Evolutionary conservation across 2,113 vertebrate genomes (phyloP), one percentile per base, ranked within the genome.

Genomic region (Sapajus apella): DNA sequence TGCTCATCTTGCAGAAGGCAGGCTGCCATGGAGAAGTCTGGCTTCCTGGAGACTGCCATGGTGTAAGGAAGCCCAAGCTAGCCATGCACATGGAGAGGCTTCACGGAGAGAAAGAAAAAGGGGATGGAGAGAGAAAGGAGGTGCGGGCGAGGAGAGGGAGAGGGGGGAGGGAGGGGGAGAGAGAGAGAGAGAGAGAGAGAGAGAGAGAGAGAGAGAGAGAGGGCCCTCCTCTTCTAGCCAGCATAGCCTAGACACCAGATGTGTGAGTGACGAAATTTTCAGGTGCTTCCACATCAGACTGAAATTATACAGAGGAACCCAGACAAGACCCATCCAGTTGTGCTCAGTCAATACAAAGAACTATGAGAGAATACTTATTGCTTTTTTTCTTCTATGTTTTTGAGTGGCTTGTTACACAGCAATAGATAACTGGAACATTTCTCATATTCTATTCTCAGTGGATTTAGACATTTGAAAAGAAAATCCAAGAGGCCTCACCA

Each of bases 111-210:
- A n/a, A 23, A 17, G 8, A 20, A 1, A 66, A 11, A 6, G 35
- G 14, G 9, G 43, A 37, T 8, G 21, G 50, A 35, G 20, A 58
- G 21, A 56, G 27, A 66, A 8, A 30, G 12, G 12, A 12, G 43
- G 18, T 43, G 86, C n/a, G 0, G 6, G 37, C 37, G 37, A 37
- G 3, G 5, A 10, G 40, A 20, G 23, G 1, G 4, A 25, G 8
- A 3, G 8, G 45, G 0, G 6, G 3, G 5, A 10, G 40, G n/a
- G n/a, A n/a, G 45, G 0, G 6, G 3, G 5, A 10, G 40, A 20
- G 23, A 1, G 4, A 25, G 8, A 3, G 8, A 30, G 35, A 6
- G 45, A 13, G 50, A 27, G 68, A 79, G 45, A 47, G 58, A 68
- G 2, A 32, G 37, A 55, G 40, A 58, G 18, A 4, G 5, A 30